Evolutionary conservation across 2,888 invertebrate species (phyloP).

Genomic region (Pheosia tremula): DNA sequence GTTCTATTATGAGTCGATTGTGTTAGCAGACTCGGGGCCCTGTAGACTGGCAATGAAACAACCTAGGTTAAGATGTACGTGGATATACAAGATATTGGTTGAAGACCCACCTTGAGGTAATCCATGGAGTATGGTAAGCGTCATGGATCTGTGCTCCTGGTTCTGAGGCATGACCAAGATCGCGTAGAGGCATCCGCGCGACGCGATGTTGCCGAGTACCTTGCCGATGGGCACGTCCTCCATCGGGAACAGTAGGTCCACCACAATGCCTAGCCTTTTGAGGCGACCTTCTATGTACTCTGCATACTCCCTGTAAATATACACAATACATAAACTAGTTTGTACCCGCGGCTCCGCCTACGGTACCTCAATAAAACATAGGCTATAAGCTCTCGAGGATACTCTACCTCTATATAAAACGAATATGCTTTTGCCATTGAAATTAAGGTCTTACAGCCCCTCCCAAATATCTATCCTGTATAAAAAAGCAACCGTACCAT

Average conservation of each 20-base stretch:
- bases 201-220: slow-evolving; percentile 93
- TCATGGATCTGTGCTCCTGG: slow-evolving; percentile 93
- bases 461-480: too few relatives aligned
- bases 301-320: slow-evolving; percentile 89
- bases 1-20: too few relatives aligned
- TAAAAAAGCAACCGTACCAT: too few relatives aligned
- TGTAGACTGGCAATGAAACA: too few relatives aligned
- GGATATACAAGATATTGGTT: not conserved
- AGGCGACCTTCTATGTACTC: slow-evolving; percentile 93
- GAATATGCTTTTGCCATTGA: too few relatives aligned
- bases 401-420: too few relatives aligned
- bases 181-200: slow-evolving; percentile 95
- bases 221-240: slow-evolving; percentile 92
- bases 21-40: too few relatives aligned
- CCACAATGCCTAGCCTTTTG: slow-evolving; percentile 90
- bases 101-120: slow-evolving; percentile 90
- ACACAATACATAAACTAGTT: not conserved
- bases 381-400: too few relatives aligned
- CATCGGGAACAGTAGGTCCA: slow-evolving; percentile 95
- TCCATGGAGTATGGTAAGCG: slow-evolving; percentile 95
- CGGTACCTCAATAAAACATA: too few relatives aligned
- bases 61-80: too few relatives aligned
- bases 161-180: slow-evolving; percentile 94
- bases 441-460: too few relatives aligned
- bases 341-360: too few relatives aligned